A percentile compares a stretch with the other conserved stretches of the same genome.
phyloP scores from a whole-genome alignment of 2,888 invertebrate species.

The Campoletis raptor region DNA sequence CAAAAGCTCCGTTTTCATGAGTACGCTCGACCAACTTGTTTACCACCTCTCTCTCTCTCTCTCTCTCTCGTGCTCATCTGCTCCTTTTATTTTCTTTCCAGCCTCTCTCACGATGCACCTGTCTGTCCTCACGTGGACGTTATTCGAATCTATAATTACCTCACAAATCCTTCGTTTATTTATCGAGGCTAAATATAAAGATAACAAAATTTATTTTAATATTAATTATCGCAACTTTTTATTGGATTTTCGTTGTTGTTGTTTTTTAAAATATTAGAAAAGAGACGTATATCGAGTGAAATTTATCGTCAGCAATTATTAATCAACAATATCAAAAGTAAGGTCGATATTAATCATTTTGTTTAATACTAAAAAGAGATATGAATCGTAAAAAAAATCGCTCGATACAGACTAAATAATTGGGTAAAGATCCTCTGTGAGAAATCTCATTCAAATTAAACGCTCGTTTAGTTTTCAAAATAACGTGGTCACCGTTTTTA shows the following conservation, averaged over 20 bases:
- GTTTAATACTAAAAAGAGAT: too few species aligned
- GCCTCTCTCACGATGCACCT: slow-evolving; percentile 47
- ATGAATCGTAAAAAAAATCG: too few species aligned
- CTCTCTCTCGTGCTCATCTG: slow-evolving; percentile 22
- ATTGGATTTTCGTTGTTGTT: background rate
- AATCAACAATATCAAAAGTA: background rate
- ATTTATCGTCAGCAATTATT: background rate
- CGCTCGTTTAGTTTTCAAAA: too few species aligned
- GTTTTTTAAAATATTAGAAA: background rate
- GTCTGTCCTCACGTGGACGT: slow-evolving; percentile 20
- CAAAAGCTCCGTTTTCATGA: slow-evolving; percentile 20
- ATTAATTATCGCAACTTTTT: background rate
- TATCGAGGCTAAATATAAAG: background rate
- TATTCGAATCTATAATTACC: slow-evolving; percentile 18
- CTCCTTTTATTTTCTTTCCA: slow-evolving; percentile 36
- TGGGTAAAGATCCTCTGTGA: too few species aligned
- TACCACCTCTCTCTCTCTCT: slow-evolving; percentile 28
- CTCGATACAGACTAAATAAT: too few species aligned
- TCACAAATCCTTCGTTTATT: background rate
- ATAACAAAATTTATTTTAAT: background rate
- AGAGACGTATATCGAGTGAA: background rate
- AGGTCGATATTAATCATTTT: too few species aligned
- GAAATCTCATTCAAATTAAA: too few species aligned
- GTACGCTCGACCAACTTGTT: slow-evolving; percentile 34
- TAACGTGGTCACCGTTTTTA: too few species aligned